Evolutionary conservation across 2,113 vertebrate species (phyloP).

Genomic region (Eublepharis macularius): DNA sequence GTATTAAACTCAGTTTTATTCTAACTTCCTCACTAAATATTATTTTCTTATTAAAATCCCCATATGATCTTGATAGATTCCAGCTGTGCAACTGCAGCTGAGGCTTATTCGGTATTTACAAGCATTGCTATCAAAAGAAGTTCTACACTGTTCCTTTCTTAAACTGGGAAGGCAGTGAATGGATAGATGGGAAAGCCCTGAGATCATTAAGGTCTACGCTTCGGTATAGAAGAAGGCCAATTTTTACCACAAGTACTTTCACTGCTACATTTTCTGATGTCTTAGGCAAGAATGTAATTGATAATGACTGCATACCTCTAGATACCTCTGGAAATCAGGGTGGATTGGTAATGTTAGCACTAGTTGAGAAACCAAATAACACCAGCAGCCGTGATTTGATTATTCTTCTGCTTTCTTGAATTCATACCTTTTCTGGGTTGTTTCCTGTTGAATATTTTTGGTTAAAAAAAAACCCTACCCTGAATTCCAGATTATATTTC

Average conservation of each 20-base stretch:
- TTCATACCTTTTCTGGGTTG: not conserved
- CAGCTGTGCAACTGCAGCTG: not conserved
- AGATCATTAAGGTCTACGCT: not conserved
- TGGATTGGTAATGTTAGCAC: not conserved
- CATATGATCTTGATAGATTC: not conserved
- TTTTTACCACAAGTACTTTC: not conserved
- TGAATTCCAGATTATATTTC: conserved; percentile 8
- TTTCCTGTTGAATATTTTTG: not conserved
- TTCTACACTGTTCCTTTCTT: not conserved
- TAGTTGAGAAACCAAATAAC: not conserved
- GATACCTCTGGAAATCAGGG: not conserved
- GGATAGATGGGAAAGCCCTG: not conserved
- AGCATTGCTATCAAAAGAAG: not conserved
- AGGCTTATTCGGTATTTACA: not conserved
- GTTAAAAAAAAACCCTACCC: not conserved
- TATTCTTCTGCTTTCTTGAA: not conserved
- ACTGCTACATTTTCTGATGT: not conserved
- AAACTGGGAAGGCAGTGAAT: conserved; percentile 5
- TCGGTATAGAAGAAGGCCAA: not conserved
- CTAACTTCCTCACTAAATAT: not conserved
- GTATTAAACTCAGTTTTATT: not conserved
- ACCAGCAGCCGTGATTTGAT: not conserved
- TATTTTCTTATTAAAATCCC: not conserved
- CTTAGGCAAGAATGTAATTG: not conserved
- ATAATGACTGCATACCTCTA: not conserved